Conservation (phyloP, 1,140 invertebrate species). For the Drosophila pruinosa region DNA sequence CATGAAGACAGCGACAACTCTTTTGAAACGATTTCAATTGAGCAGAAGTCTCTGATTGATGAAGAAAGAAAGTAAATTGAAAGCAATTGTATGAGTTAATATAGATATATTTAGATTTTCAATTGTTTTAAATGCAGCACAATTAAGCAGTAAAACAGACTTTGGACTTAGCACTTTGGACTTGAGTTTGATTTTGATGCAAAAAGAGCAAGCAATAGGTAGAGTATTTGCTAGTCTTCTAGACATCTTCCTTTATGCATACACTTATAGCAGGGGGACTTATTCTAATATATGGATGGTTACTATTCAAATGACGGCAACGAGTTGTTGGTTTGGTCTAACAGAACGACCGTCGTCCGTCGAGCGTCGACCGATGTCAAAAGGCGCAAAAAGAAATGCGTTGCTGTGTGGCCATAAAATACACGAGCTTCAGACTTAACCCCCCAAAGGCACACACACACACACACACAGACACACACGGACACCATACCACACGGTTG, state of each 20-base stretch:
- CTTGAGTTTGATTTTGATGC: too few species aligned
- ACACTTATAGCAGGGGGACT: too few species aligned
- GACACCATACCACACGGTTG: slow-evolving; percentile 8
- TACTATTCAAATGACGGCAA: slow-evolving; percentile 42
- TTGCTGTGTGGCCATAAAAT: slow-evolving; percentile 73
- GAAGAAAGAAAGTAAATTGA: too few species aligned
- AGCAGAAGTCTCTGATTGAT: neutral
- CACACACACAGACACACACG: slow-evolving; percentile 3
- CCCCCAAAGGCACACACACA: slow-evolving; percentile 5
- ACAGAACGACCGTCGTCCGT: neutral
- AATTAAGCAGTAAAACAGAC: too few species aligned
- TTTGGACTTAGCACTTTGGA: too few species aligned
- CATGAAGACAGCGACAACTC: neutral
- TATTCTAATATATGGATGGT: slow-evolving; percentile 21
- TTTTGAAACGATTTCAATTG: neutral
- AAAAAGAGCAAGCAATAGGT: neutral
- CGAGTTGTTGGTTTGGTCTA: slow-evolving; percentile 9
- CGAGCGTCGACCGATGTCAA: slow-evolving; percentile 54
- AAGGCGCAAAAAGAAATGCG: slow-evolving; percentile 42
- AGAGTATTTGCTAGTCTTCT: neutral
- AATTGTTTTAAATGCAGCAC: too few species aligned
- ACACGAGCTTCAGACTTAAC: slow-evolving; percentile 28
- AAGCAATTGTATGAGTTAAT: too few species aligned
- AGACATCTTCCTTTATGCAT: neutral
- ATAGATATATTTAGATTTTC: too few species aligned